phyloP scores from a whole-genome alignment of 2,113 vertebrate genomes.

The Hirundichthys speculiger region DNA sequence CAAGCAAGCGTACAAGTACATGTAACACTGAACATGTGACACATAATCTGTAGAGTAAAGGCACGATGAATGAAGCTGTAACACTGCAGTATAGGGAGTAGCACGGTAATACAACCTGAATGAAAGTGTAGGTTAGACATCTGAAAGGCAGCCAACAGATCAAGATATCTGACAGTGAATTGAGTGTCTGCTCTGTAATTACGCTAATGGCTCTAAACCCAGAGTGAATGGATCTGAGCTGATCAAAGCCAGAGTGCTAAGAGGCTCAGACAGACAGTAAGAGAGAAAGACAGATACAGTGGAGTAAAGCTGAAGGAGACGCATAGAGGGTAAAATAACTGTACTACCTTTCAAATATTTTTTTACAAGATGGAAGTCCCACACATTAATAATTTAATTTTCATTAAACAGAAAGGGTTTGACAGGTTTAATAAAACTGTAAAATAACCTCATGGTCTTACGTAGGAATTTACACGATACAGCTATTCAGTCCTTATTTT shows the following conservation, averaged over 20 bases:
- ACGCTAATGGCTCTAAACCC: conserved; percentile 71
- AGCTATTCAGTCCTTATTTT: background rate
- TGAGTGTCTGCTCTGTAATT: conserved; percentile 63
- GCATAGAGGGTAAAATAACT: conserved; percentile 4
- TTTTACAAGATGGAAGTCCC: background rate
- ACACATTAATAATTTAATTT: conserved; percentile 1
- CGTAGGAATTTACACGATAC: too few relatives aligned
- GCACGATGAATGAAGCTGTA: background rate
- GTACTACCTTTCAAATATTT: background rate
- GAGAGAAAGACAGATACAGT: conserved; percentile 8
- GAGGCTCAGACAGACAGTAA: conserved; percentile 44
- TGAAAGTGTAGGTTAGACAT: conserved; percentile 26
- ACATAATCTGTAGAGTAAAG: background rate
- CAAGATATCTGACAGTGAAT: conserved; percentile 57
- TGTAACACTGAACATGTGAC: background rate
- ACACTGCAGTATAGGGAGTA: conserved; percentile 3
- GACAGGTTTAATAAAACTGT: background rate
- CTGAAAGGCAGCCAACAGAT: conserved; percentile 48
- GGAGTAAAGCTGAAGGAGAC: conserved; percentile 8
- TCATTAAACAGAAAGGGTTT: conserved; percentile 6
- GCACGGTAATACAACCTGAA: background rate
- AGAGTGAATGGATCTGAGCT: conserved; percentile 58
- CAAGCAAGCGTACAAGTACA: background rate
- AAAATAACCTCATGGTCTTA: background rate
- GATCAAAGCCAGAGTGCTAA: conserved; percentile 54